phyloP scores from a whole-genome alignment of 2,113 vertebrate species.

The Pseudois nayaur region DNA sequence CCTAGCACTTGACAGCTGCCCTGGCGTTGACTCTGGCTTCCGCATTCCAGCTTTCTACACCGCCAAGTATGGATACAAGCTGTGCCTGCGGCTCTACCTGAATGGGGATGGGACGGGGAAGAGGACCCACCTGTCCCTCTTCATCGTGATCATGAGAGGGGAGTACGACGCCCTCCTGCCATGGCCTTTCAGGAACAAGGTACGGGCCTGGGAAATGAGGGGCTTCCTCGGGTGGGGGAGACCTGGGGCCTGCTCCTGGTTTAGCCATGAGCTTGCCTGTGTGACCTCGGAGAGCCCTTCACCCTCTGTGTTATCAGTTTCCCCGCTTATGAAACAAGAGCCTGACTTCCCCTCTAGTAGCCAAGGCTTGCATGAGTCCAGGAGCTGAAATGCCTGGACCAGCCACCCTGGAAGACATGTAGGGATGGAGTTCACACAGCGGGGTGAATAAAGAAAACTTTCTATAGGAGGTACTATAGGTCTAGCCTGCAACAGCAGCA shows the following conservation, averaged over 20 bases:
- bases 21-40: neutral
- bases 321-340: neutral
- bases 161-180: slow-evolving; percentile 86
- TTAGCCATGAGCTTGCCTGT: neutral
- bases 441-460: neutral
- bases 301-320: neutral
- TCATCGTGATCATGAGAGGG: slow-evolving; percentile 89
- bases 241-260: neutral
- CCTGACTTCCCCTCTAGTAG: neutral
- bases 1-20: too few relatives aligned
- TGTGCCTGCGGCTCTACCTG: slow-evolving; percentile 87
- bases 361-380: neutral
- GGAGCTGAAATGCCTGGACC: neutral
- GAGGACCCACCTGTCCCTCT: slow-evolving; percentile 88
- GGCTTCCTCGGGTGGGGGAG: accelerated
- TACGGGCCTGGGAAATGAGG: slow-evolving; percentile 17
- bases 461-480: neutral
- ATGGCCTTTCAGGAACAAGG: slow-evolving; percentile 91
- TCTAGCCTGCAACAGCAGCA: neutral
- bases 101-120: slow-evolving; percentile 86
- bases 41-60: slow-evolving; percentile 87
- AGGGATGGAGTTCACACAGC: neutral
- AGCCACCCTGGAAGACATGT: neutral
- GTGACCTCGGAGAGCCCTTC: neutral
- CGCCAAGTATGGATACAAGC: slow-evolving; percentile 86